phyloP scores from a whole-genome alignment of 2,888 invertebrate species.

The Drosophila fungiperda region DNA sequence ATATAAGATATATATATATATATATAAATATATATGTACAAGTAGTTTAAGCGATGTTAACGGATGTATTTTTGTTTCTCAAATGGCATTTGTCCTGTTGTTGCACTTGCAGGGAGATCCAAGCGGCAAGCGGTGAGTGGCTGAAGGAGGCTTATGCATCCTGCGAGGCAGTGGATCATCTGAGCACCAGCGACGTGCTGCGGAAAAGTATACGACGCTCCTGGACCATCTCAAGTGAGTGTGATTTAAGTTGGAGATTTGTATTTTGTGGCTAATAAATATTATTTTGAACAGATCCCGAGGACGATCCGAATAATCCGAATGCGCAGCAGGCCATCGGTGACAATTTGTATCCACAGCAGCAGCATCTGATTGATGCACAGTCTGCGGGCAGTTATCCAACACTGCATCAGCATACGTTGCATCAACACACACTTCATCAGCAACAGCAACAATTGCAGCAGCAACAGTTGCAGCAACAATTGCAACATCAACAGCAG shows the following conservation, averaged over 20 bases:
- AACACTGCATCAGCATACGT: slow-evolving; percentile 67
- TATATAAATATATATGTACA: background rate
- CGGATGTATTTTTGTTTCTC: slow-evolving; percentile 70
- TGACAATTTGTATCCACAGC: slow-evolving; percentile 86
- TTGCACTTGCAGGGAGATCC: slow-evolving; percentile 88
- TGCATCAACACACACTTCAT: slow-evolving; percentile 52
- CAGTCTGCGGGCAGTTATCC: slow-evolving; percentile 84
- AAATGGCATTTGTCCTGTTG: slow-evolving; percentile 80
- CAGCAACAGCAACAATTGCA: slow-evolving; percentile 53
- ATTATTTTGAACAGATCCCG: slow-evolving; percentile 73
- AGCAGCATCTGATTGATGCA: slow-evolving; percentile 87
- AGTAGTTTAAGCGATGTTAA: slow-evolving; percentile 46
- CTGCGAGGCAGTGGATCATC: slow-evolving; percentile 85
- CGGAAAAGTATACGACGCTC: slow-evolving; percentile 89
- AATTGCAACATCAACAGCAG: slow-evolving; percentile 36
- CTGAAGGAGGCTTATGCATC: slow-evolving; percentile 87
- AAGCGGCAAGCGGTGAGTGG: slow-evolving; percentile 89
- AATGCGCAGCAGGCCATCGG: slow-evolving; percentile 76
- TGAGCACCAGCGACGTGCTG: slow-evolving; percentile 88
- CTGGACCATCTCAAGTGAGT: slow-evolving; percentile 90
- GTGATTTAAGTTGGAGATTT: background rate
- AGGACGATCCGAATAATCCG: slow-evolving; percentile 83
- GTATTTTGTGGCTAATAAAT: background rate
- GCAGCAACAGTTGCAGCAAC: slow-evolving; percentile 57
- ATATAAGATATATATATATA: background rate